Conservation (phyloP, 2,797 vertebrate genomes). For the Simalia tracyae region DNA sequence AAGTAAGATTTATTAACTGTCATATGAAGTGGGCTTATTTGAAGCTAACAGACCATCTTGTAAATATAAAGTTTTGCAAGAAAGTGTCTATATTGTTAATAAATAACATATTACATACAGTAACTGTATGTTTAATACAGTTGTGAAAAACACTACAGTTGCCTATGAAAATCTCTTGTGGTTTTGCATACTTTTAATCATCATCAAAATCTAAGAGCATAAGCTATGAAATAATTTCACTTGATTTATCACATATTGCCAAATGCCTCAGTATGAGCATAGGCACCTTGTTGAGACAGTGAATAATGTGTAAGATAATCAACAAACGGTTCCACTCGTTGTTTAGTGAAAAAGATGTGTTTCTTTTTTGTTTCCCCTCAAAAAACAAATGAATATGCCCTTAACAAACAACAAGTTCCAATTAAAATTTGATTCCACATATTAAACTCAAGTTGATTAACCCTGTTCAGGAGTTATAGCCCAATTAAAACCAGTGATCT, state of each 20-base stretch:
- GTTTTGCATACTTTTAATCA: background rate
- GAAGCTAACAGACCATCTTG: background rate
- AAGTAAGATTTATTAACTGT: background rate
- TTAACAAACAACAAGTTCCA: background rate
- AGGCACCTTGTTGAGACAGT: background rate
- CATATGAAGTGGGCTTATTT: background rate
- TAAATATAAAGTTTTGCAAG: background rate
- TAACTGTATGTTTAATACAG: background rate
- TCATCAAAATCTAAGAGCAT: background rate
- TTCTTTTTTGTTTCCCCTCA: background rate
- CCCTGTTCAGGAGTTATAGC: background rate
- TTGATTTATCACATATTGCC: slow-evolving; percentile 10
- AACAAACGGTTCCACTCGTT: background rate
- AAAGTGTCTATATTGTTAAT: background rate
- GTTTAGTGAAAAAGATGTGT: background rate
- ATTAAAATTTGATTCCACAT: background rate
- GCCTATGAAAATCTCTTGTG: background rate
- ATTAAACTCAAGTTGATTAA: background rate
- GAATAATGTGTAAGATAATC: background rate
- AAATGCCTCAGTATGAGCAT: background rate
- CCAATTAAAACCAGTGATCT: background rate
- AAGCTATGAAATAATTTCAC: background rate
- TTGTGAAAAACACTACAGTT: background rate
- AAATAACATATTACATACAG: background rate
- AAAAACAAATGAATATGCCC: slow-evolving; percentile 1